These are phyloP conservation scores for Merluccius polli DNA, from an alignment of 2,797 vertebrate species.

Conservation along the genomic window DNA sequence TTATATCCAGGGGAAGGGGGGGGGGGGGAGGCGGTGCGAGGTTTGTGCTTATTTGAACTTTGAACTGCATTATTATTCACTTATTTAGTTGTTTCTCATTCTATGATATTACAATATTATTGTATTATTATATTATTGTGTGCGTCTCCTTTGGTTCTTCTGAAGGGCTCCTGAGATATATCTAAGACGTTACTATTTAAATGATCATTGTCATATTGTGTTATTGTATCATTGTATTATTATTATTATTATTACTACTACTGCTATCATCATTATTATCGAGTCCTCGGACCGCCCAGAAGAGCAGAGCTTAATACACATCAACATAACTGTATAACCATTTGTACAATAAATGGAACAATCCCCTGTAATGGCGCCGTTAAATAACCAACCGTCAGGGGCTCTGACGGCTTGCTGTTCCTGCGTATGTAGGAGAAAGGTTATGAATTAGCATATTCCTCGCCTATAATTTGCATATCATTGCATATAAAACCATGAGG, in stretches of 20 bases:
- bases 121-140: too few relatives aligned
- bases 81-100: background rate
- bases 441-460: background rate
- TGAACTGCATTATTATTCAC: background rate
- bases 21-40: background rate
- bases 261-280: background rate
- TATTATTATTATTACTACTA: background rate
- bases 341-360: background rate
- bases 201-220: background rate
- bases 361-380: background rate
- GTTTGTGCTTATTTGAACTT: background rate
- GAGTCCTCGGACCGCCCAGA: background rate
- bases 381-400: background rate
- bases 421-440: background rate
- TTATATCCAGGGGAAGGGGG: background rate
- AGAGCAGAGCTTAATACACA: background rate
- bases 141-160: background rate
- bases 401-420: background rate
- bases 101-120: too few relatives aligned
- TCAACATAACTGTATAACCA: background rate
- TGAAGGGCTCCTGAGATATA: background rate
- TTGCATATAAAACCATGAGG: background rate
- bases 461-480: background rate
- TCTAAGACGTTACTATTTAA: background rate
- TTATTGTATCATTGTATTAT: background rate